Evolutionary conservation across 1,140 invertebrate species (phyloP).

Genomic region (Hypothenemus hampei): DNA sequence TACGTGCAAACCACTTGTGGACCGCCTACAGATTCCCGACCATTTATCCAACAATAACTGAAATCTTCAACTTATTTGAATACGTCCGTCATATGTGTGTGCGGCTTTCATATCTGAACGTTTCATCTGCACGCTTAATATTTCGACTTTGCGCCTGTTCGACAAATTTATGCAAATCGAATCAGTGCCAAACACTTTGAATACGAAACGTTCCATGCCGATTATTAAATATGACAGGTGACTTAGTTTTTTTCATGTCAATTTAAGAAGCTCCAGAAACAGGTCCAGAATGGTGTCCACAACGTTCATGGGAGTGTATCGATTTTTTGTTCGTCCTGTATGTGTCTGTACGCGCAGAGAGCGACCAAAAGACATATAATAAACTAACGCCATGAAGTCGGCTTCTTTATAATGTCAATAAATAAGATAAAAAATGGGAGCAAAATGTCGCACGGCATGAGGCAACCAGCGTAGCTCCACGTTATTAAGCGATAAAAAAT

Average conservation of each 20-base stretch:
- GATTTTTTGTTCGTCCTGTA: too few relatives aligned
- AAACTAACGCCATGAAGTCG: conserved; percentile 21
- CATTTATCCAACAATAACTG: too few relatives aligned
- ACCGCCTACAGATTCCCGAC: too few relatives aligned
- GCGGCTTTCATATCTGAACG: conserved; percentile 7
- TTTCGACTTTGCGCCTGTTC: conserved; percentile 17
- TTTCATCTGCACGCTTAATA: conserved; percentile 11
- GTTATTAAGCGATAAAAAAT: conserved; percentile 23
- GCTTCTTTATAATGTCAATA: conserved; percentile 25
- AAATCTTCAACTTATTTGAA: conserved; percentile 20
- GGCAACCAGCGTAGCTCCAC: conserved; percentile 15
- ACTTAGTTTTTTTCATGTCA: background rate
- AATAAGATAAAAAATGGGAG: conserved; percentile 27
- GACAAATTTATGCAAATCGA: conserved; percentile 24
- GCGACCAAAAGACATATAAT: conserved; percentile 21
- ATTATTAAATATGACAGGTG: conserved; percentile 13
- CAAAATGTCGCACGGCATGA: conserved; percentile 25
- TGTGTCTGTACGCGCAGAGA: too few relatives aligned
- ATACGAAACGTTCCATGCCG: conserved; percentile 12
- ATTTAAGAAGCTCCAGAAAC: too few relatives aligned
- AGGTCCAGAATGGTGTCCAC: too few relatives aligned
- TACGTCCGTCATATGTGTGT: conserved; percentile 11
- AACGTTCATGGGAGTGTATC: too few relatives aligned
- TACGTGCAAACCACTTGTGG: too few relatives aligned
- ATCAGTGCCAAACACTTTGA: conserved; percentile 23